phyloP scores from a whole-genome alignment of 2,797 vertebrate species.

The Mico argentatus region DNA sequence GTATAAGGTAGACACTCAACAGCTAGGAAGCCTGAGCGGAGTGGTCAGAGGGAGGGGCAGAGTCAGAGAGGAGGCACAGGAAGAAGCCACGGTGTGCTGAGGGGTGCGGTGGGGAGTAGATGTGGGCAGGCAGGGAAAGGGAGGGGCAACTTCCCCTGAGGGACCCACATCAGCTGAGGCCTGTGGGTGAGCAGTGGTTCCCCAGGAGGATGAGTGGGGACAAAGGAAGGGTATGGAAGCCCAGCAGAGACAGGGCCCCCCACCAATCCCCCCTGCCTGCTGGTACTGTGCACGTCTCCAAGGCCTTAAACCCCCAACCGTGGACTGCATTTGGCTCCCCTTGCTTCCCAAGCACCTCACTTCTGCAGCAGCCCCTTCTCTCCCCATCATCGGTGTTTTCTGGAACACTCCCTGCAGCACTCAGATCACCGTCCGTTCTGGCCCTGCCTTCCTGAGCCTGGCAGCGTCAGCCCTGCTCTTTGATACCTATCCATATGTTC shows the following conservation, averaged over 20 bases:
- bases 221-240: no score
- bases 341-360: background rate
- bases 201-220: background rate
- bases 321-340: background rate
- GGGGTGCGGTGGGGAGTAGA: accelerated
- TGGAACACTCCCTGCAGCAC: no score
- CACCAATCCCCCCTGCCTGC: no score
- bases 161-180: background rate
- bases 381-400: background rate
- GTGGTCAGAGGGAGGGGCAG: background rate
- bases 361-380: background rate
- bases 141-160: background rate
- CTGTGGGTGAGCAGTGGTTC: background rate
- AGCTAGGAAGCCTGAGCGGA: background rate
- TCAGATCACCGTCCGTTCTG: accelerated
- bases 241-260: background rate
- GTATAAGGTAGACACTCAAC: accelerated
- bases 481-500: background rate
- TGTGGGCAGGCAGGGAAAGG: background rate
- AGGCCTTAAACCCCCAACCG: background rate
- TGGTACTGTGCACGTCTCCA: no score
- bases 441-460: background rate
- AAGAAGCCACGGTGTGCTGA: accelerated
- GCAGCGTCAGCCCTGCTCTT: background rate
- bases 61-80: background rate